These are phyloP conservation scores for Phalloptychus januarius DNA, from an alignment of 2,797 vertebrate genomes.

Conservation along the genomic window DNA sequence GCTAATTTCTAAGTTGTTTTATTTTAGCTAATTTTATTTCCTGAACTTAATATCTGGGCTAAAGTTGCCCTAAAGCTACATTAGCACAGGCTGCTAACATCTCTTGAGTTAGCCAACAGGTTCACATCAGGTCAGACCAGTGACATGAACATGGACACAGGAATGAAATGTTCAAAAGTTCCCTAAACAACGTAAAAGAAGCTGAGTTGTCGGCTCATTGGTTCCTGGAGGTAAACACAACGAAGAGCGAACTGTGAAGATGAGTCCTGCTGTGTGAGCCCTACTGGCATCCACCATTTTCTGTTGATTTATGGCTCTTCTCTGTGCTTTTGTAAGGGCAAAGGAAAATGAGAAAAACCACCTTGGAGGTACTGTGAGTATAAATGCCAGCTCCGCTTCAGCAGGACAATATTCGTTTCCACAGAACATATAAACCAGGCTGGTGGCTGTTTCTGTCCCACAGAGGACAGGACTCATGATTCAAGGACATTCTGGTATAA, in stretches of 20 bases:
- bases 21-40: too few relatives aligned
- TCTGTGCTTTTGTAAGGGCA: conserved; percentile 32
- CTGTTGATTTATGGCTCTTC: conserved; percentile 57
- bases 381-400: conserved; percentile 26
- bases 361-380: conserved; percentile 45
- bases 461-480: conserved; percentile 36
- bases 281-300: conserved; percentile 49
- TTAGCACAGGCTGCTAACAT: not conserved
- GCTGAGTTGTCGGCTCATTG: conserved; percentile 38
- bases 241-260: conserved; percentile 46
- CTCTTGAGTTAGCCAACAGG: not conserved
- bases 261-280: conserved; percentile 43
- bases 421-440: conserved; percentile 30
- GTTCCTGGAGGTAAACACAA: conserved; percentile 58
- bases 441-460: conserved; percentile 34
- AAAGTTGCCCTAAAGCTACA: not conserved
- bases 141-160: not conserved
- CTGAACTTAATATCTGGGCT: too few relatives aligned
- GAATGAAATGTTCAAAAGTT: not conserved
- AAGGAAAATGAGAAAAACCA: conserved; percentile 62
- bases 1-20: too few relatives aligned
- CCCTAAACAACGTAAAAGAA: too few relatives aligned
- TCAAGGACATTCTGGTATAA: conserved; percentile 49
- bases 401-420: conserved; percentile 39
- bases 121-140: not conserved